These are phyloP conservation scores for Trichogramma evanescens DNA, from an alignment of 2,888 invertebrate genomes.

Conservation along the genomic window DNA sequence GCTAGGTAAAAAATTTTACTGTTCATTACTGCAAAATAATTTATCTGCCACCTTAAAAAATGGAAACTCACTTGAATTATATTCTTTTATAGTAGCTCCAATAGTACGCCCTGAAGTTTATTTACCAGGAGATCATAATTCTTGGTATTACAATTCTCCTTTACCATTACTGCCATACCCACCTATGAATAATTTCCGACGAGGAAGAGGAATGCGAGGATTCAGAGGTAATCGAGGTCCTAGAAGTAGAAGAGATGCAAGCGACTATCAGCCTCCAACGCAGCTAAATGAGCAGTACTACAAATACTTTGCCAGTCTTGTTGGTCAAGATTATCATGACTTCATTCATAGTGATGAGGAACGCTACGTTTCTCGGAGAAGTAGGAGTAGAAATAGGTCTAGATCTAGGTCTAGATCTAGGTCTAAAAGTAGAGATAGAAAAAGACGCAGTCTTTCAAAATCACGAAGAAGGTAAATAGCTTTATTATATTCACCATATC, in stretches of 20 bases:
- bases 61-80: too few species aligned
- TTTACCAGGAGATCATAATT: too few species aligned
- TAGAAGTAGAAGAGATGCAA: conserved; percentile 29
- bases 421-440: conserved; percentile 24
- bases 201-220: conserved; percentile 1
- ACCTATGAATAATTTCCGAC: conserved; percentile 26
- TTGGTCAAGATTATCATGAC: conserved; percentile 52
- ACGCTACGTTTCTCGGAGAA: conserved; percentile 31
- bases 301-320: conserved; percentile 58
- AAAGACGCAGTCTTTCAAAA: conserved; percentile 28
- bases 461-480: conserved; percentile 19
- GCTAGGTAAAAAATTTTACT: conserved; percentile 11
- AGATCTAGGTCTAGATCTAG: conserved; percentile 29
- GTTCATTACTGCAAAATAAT: neutral
- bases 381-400: conserved; percentile 27
- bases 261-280: conserved; percentile 37
- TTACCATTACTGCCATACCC: conserved; percentile 34
- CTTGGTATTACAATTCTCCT: conserved; percentile 40
- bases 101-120: too few species aligned
- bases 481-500: conserved; percentile 12
- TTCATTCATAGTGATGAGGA: conserved; percentile 47
- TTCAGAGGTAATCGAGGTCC: neutral
- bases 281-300: conserved; percentile 49
- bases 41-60: neutral
- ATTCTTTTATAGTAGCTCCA: too few species aligned